These are phyloP conservation scores for Clarias laeviceps DNA, from an alignment of 2,797 vertebrate species.

Conservation along the genomic window DNA sequence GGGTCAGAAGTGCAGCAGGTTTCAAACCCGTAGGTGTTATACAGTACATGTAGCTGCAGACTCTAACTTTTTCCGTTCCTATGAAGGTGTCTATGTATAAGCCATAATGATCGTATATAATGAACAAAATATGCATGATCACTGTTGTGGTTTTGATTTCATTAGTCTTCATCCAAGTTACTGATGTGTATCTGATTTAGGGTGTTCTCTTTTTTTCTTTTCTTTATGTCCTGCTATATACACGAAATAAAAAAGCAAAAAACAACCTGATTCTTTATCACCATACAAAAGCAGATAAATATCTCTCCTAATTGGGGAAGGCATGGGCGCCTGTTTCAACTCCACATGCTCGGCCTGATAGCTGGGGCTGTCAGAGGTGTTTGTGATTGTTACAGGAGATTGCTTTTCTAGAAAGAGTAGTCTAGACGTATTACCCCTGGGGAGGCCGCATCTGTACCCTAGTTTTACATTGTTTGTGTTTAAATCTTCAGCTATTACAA, in stretches of 20 bases:
- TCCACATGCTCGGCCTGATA: constrained; percentile 30
- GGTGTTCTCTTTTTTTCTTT: neutral
- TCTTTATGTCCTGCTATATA: constrained; percentile 23
- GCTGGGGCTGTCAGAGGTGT: neutral
- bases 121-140: neutral
- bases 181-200: constrained; percentile 33
- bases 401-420: constrained; percentile 18
- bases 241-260: neutral
- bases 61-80: neutral
- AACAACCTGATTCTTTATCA: constrained; percentile 19
- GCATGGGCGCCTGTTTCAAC: constrained; percentile 8
- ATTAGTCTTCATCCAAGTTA: neutral
- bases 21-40: constrained; percentile 38
- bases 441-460: constrained; percentile 32
- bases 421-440: constrained; percentile 14
- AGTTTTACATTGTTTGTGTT: constrained; percentile 14
- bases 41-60: neutral
- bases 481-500: constrained; percentile 7
- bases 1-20: constrained; percentile 43
- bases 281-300: constrained; percentile 19
- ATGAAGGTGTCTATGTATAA: neutral
- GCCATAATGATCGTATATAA: neutral
- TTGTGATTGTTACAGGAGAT: constrained; percentile 19
- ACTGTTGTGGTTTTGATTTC: neutral
- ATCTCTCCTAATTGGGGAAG: constrained; percentile 14